Evolutionary conservation across 2,113 vertebrate genomes (phyloP), one percentile per base, ranked within the genome.

Genomic region (Mugil cephalus): DNA sequence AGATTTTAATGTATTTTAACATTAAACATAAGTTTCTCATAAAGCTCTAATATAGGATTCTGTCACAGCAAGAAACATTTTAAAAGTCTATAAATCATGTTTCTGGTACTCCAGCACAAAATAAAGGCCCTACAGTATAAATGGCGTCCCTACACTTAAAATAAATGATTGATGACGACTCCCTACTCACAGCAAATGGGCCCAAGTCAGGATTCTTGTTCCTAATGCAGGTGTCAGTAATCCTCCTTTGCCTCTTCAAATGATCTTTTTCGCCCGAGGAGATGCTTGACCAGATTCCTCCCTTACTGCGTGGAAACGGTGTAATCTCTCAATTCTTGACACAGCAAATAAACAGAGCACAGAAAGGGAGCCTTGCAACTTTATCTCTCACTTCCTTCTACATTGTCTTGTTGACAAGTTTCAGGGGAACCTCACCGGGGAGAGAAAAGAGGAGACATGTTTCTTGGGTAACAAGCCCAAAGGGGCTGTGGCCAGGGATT

Each of bases 301-400:
- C 77, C 87, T 85, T 75, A 78, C 82, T 79, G 86, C 90, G 84
- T 89, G 87, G 89, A 91, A 93, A 91, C 87, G 84, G 90, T 93
- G 93, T 94, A 94, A 94, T 95, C 93, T 95, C 94, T 95, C 93
- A 93, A 92, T 93, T 88, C 92, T 90, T 94, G 93, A 94, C 93
- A 95, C 89, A 92, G 93, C 93, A 95, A 94, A 95, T 93, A 95
- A 95, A 95, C 94, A 94, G 78, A 60, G 69, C 60, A 63, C 86
- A 88, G 82, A 91, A 87, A 83, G 82, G 88, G 75, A 90, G 62
- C 63, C 81, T 9, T 47, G 93, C 91, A 94, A 95, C 93, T 91
- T 91, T 93, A 95, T 94, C 93, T 90, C 90, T 87, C 55, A 80
- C 93, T 95, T 95, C 94, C 94, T 94, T 91, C 86, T 54, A 78